These are phyloP conservation scores for Aurelia aurita complex sp. Pacific DNA, from an alignment of 30 jellyfish, hydroid and myxozoan species.

Conservation along the genomic window DNA sequence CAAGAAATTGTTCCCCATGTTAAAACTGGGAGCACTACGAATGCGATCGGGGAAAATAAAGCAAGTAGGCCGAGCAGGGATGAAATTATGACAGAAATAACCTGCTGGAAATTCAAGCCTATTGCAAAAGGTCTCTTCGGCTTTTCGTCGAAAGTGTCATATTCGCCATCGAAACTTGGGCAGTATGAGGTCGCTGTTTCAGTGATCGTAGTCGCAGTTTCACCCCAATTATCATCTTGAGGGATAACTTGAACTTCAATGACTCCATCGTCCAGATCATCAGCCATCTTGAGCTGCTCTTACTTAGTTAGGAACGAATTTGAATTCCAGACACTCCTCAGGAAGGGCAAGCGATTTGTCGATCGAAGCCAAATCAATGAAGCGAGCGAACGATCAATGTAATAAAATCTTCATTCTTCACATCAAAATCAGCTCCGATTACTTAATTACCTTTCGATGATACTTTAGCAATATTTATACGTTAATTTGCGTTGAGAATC, in stretches of 20 bases:
- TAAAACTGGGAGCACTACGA: constrained; percentile 75
- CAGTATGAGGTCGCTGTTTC: constrained; percentile 97
- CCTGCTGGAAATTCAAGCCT: constrained; percentile 82
- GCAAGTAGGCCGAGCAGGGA: constrained; percentile 81
- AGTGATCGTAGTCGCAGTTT: constrained; percentile 95
- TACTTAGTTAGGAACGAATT: background rate
- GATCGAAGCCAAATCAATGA: constrained; percentile 33
- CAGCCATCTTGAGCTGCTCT: constrained; percentile 61
- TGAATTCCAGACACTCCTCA: constrained; percentile 76
- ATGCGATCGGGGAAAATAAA: constrained; percentile 90
- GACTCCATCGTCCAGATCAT: constrained; percentile 96
- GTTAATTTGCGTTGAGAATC: too few species aligned
- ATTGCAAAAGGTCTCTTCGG: constrained; percentile 77
- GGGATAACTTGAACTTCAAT: constrained; percentile 99
- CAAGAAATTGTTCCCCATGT: constrained; percentile 64
- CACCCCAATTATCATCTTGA: constrained; percentile 99
- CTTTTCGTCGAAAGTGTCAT: constrained; percentile 81
- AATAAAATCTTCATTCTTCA: constrained; percentile 31
- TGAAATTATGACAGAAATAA: constrained; percentile 69
- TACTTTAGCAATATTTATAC: background rate
- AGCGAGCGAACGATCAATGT: constrained; percentile 7
- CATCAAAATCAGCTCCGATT: constrained; percentile 16
- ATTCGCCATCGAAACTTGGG: constrained; percentile 88
- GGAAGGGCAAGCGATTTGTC: constrained; percentile 36
- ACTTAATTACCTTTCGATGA: background rate